Evolutionary conservation across 1,140 invertebrate species (phyloP).

Genomic region (Lucilia sericata): DNA sequence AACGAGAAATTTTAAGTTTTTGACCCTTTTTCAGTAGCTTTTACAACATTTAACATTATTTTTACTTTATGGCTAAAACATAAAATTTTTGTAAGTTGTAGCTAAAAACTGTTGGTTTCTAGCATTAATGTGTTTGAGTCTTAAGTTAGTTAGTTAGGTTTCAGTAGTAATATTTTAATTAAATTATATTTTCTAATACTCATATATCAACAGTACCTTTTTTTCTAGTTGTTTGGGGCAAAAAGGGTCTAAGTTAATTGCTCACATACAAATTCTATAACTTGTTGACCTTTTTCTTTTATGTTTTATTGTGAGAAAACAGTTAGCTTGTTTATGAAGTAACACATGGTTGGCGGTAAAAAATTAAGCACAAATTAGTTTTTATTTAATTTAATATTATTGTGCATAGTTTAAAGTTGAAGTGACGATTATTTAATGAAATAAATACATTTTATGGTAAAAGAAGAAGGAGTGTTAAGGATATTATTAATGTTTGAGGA

Average conservation of each 20-base stretch:
- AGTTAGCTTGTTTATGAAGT: too few relatives aligned
- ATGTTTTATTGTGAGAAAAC: too few relatives aligned
- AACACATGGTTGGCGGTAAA: too few relatives aligned
- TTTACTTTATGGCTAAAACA: neutral
- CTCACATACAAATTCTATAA: neutral
- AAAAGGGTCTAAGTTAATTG: constrained; percentile 13
- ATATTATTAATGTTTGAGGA: too few relatives aligned
- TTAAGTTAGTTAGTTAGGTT: neutral
- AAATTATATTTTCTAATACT: constrained; percentile 12
- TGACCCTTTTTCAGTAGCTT: constrained; percentile 13
- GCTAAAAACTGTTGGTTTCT: too few relatives aligned
- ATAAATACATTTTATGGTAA: too few relatives aligned
- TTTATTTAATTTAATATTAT: too few relatives aligned
- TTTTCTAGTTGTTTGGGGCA: neutral
- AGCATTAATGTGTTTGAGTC: neutral
- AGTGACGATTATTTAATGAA: too few relatives aligned
- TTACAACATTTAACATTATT: neutral
- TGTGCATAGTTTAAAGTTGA: too few relatives aligned
- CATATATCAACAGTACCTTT: neutral
- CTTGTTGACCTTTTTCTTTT: neutral
- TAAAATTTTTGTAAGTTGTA: neutral
- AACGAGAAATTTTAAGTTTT: constrained; percentile 26
- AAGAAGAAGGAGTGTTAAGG: too few relatives aligned
- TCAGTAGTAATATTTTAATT: constrained; percentile 4
- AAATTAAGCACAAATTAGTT: too few relatives aligned